Base-by-base conservation (phyloP, 2,113 vertebrate genomes). In the Pteruthius melanotis region DNA sequence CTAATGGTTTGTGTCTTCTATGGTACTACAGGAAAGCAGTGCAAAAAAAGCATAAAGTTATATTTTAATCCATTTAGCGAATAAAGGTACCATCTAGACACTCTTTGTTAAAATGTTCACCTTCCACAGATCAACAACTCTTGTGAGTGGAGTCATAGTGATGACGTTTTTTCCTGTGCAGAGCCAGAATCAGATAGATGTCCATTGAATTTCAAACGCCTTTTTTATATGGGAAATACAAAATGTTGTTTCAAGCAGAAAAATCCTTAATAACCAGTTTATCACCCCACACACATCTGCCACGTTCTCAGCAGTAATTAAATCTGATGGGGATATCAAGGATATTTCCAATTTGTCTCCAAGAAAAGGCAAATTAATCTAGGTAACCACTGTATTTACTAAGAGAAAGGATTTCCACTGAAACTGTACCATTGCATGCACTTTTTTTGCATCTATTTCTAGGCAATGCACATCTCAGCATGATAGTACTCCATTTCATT, bases 401-500 rank as follows among this genome's bases (percentile, higher is more conserved):
- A 80, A 52, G 63, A 44, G 8, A 10, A 31, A 44, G 9, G 5
- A 26, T 70, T 70, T 68, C 30, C 5, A 4, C 1, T 47, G 44
- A 37, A 74, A 33, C 17, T 5, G 9, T 6, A 57, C 13, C 10
- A 54, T 0, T 44, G 24, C 5, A 49, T 9, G 17, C 15, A 9
- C 0, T 2, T 12, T 39, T 56, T 60, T 37, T 37, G 17, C 27
- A 12, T 3, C 2, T 12, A 10, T 27, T 61, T 39, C 54, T 24
- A 85, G 28, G 14, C 22, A 65, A 57, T 1, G 37, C 27, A 61
- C 20, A 53, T 15, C 40, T 28, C 20, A 9, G 49, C 59, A 59
- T 13, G 16, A 76, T 0, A 42, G 21, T 7, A 53, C 10, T 17
- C 6, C 6, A 15, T 6, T 45, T 74, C 23, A 40, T 76, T 59